phyloP scores from a whole-genome alignment of 2,888 invertebrate genomes.

The Dryomyza anilis region DNA sequence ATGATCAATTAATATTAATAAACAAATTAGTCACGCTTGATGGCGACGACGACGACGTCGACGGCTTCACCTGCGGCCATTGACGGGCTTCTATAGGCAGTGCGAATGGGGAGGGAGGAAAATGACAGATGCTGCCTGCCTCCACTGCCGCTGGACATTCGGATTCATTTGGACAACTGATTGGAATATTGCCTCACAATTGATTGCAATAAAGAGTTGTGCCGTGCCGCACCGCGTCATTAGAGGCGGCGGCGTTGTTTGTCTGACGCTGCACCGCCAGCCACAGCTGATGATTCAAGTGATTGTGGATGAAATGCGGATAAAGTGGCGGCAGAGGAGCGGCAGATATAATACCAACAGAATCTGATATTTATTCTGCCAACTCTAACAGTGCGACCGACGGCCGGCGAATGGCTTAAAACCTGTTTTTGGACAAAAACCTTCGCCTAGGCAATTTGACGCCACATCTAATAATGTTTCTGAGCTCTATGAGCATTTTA shows the following conservation, averaged over 20 bases:
- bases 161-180: slow-evolving; percentile 15
- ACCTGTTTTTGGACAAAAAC: too few relatives aligned
- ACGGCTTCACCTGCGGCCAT: not conserved
- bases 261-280: not conserved
- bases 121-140: not conserved
- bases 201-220: too few relatives aligned
- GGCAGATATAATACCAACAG: not conserved
- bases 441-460: too few relatives aligned
- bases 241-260: not conserved
- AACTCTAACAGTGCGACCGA: not conserved
- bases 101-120: not conserved
- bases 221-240: too few relatives aligned
- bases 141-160: not conserved
- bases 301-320: too few relatives aligned
- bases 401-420: too few relatives aligned
- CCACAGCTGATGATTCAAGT: not conserved
- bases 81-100: not conserved
- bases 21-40: slow-evolving; percentile 10
- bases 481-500: too few relatives aligned
- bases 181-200: slow-evolving; percentile 5
- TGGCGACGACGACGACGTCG: not conserved
- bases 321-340: not conserved
- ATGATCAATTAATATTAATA: slow-evolving; percentile 20
- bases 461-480: too few relatives aligned
- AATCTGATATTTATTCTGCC: too few relatives aligned